Evolutionary conservation across 2,113 vertebrate genomes (phyloP), one percentile per base, ranked within the genome.

Genomic region (Mixornis gularis): DNA sequence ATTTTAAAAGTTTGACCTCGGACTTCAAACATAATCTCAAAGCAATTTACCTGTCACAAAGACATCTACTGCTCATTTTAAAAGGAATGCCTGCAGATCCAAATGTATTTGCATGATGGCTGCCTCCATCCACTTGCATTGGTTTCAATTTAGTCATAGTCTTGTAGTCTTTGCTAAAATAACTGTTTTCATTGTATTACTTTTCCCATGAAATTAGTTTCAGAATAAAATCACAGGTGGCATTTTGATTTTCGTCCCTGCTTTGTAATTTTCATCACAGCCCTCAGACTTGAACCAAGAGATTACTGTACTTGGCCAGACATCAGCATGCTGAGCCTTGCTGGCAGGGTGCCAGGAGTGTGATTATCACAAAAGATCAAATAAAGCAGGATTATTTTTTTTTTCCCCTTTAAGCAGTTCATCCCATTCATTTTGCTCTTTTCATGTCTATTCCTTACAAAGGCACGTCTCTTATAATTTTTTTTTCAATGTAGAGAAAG

Each of bases 11-110:
- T 95, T 92, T 94, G 91, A 94, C 93, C 88, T 81, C 14, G 22
- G 64, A 96, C 72, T 96, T 97, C 89, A 95, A 95, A 84, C 91
- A 87, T 96, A 85, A 97, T 96, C 96, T 96, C 88, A 94, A 96
- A 95, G 95, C 92, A 97, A 97, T 98, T 97, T 98, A 85, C 81
- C 76, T 96, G 94, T 97, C 96, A 93, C 86, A 96, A 93, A 96
- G 91, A 94, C 65, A 91, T 95, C 82, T 66, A 36, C 66, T 17
- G 17, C 72, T 96, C 80, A 70, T 96, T 96, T 95, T 66, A 92
- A 89, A 97, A 97, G 51, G 94, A 94, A 90, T 9, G 81, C 86
- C 96, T 95, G 92, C 87, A 92, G 84, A 96, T 92, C 63, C 41
- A n/a, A 92, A 94, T 73, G 89, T 70, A 96, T 98, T 98, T 97